These are phyloP conservation scores for Daboia siamensis DNA, from an alignment of 2,113 vertebrate species.

Conservation along the genomic window DNA sequence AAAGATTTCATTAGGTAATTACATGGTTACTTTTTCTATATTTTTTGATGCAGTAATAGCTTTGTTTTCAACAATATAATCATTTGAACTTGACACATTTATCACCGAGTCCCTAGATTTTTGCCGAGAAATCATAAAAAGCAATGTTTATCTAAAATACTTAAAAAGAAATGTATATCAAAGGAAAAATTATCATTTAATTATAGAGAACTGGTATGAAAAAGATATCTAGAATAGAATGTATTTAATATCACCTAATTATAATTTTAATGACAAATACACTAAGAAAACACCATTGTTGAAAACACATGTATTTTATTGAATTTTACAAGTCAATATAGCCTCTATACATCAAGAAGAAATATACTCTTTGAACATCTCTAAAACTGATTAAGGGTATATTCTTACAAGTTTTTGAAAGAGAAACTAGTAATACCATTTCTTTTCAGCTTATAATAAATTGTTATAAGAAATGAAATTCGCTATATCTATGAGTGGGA, in stretches of 20 bases:
- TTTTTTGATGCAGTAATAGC: background rate
- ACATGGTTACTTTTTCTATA: background rate
- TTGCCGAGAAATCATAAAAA: background rate
- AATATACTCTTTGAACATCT: background rate
- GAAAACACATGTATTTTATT: background rate
- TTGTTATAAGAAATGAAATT: background rate
- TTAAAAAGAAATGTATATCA: constrained; percentile 1
- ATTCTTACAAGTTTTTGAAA: background rate
- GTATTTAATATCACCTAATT: background rate
- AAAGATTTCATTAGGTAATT: background rate
- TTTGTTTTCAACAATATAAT: background rate
- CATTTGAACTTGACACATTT: background rate
- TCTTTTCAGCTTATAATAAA: background rate
- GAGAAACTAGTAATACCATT: background rate
- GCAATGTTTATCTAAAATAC: background rate
- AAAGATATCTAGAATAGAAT: background rate
- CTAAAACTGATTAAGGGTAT: background rate
- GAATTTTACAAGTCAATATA: background rate
- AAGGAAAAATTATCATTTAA: constrained; percentile 12
- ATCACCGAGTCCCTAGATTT: background rate
- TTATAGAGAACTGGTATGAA: background rate
- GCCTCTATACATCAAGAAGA: background rate
- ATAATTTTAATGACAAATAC: background rate
- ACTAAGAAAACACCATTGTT: background rate
- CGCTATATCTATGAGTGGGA: background rate